These are phyloP conservation scores for Rhogogaster chlorosoma DNA, from an alignment of 2,888 invertebrate genomes.

Conservation along the genomic window DNA sequence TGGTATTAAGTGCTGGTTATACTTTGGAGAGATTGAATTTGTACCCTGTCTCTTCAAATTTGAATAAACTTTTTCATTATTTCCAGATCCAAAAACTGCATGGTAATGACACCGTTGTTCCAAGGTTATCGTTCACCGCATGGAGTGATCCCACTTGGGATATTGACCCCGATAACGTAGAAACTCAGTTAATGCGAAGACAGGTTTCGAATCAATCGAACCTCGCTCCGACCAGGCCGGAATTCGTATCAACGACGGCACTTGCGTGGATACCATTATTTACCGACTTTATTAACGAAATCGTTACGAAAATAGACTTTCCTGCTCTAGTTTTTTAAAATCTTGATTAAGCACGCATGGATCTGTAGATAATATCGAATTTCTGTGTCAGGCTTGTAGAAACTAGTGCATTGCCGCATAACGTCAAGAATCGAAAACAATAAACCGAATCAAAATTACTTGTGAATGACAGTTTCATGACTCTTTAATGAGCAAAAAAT, in stretches of 20 bases:
- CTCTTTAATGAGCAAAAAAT: neutral
- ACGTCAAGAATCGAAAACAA: neutral
- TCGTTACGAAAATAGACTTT: neutral
- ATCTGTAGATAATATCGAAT: neutral
- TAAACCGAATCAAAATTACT: neutral
- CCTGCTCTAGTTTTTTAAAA: neutral
- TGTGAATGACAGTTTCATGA: neutral
- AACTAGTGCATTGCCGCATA: neutral
- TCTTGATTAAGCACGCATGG: neutral
- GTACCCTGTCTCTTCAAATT: neutral
- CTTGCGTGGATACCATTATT: slow-evolving; percentile 21
- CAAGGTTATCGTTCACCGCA: neutral
- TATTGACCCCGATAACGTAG: neutral
- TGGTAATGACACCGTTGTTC: slow-evolving; percentile 15
- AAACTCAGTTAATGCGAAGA: slow-evolving; percentile 8
- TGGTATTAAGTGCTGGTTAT: neutral
- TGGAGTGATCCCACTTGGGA: neutral
- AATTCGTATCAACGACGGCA: neutral
- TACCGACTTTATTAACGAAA: neutral
- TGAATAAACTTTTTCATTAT: neutral
- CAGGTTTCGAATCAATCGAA: neutral
- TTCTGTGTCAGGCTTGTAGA: neutral
- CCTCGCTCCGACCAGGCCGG: neutral
- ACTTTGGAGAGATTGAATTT: neutral
- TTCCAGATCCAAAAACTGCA: slow-evolving; percentile 32